Base-by-base conservation (phyloP, 2,797 vertebrate species). In the Oreonectes daqikongensis region DNA sequence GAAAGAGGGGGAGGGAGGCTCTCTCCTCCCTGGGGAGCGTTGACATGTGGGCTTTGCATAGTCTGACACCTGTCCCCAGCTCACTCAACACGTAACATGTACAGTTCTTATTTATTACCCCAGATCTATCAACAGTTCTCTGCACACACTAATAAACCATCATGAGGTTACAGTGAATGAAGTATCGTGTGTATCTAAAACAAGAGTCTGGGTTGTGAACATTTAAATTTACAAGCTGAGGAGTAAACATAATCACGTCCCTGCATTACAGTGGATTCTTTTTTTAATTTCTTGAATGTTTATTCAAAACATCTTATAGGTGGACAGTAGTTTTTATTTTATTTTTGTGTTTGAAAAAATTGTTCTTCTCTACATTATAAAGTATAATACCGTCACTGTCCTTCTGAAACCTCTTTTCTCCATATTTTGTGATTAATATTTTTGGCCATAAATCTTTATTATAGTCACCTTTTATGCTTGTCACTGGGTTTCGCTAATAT, bases 61-160 rank as follows among this genome's bases (percentile, higher is more conserved):
- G 42, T 22, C 69, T 50, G 57, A 40, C 81, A 83, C 77, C 79
- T 83, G 79, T 79, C 73, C 44, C 24, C 9, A 28, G 35, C n/a
- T 46, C 20, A 26, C 44, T 68, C 60, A n/a, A n/a, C n/a, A n/a
- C n/a, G 17, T 40, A 22, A n/a, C 42, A 20, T 14, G 55, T 69
- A n/a, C 52, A 57, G 5, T 18, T 24, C 22, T 28, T 32, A 44
- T 67, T 57, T 59, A 17, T 32, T 40, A 18, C 52, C 26, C 26
- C 15, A 3, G 22, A 52, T 7, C 24, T 57, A 20, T 67, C 5
- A 46, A 14, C 66, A 67, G 5, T 28, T 57, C 15, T 53, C 26
- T 22, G 5, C 6, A 24, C n/a, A 50, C 10, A 17, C 10, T 61
- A 48, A 72, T 32, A 48, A 59, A 48, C 8, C 14, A 46, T 35